phyloP scores from a whole-genome alignment of 2,888 invertebrate genomes.

The Athalia rosae region DNA sequence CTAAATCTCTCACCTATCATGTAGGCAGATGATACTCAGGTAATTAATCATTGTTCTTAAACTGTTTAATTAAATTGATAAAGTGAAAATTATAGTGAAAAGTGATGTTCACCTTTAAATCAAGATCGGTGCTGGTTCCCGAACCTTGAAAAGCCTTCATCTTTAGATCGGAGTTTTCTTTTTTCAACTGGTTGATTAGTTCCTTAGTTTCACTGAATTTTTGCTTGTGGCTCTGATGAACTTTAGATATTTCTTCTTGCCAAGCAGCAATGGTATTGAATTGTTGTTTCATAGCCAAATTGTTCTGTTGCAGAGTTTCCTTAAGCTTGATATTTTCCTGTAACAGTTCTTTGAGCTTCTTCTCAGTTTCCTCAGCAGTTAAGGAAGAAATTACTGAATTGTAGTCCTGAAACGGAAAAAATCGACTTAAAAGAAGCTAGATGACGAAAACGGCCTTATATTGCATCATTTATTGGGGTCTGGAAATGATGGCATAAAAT shows the following conservation, averaged over 20 bases:
- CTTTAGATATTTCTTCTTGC: conserved; percentile 80
- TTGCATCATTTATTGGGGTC: conserved; percentile 1
- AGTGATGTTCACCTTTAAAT: conserved; percentile 44
- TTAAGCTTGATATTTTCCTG: conserved; percentile 78
- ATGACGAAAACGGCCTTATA: not conserved
- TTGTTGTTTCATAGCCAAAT: conserved; percentile 81
- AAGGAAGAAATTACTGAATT: conserved; percentile 61
- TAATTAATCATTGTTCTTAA: not conserved
- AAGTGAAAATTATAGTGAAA: not conserved
- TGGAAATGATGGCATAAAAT: not conserved
- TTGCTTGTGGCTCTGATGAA: conserved; percentile 78
- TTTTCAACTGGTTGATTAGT: conserved; percentile 72
- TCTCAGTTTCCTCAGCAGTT: conserved; percentile 74
- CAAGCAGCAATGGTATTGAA: conserved; percentile 78
- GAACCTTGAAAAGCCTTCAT: conserved; percentile 46
- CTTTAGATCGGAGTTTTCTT: conserved; percentile 67
- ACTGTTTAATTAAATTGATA: not conserved
- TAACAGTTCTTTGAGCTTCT: conserved; percentile 75
- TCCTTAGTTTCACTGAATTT: conserved; percentile 81
- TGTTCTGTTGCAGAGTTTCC: conserved; percentile 81
- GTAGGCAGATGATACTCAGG: not conserved
- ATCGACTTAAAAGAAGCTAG: not conserved
- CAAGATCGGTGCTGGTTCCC: conserved; percentile 21
- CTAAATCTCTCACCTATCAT: conserved; percentile 17
- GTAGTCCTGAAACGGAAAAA: conserved; percentile 59